These are phyloP conservation scores for Drosophila tripunctata DNA, from an alignment of 2,888 invertebrate genomes.

Conservation along the genomic window DNA sequence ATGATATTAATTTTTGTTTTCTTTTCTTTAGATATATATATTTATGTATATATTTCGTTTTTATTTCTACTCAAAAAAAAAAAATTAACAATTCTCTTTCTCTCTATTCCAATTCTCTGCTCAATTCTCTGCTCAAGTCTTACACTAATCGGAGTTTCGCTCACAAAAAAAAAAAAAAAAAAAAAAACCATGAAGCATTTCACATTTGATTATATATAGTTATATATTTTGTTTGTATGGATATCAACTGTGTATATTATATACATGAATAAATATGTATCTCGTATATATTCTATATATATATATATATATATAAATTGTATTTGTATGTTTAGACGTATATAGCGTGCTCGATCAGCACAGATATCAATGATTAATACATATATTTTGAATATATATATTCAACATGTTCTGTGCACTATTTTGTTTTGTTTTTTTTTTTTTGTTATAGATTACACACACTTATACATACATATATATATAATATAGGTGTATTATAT, in stretches of 20 bases:
- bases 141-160: constrained; percentile 10
- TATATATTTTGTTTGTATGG: constrained; percentile 23
- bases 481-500: constrained; percentile 1
- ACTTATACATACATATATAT: constrained; percentile 1
- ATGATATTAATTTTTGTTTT: constrained; percentile 18
- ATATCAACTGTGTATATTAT: constrained; percentile 51
- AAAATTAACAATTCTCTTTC: constrained; percentile 1
- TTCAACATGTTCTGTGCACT: constrained; percentile 48
- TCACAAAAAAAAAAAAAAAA: constrained; percentile 32
- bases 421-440: too few species aligned
- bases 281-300: constrained; percentile 14
- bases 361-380: constrained; percentile 55
- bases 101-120: neutral
- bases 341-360: constrained; percentile 58
- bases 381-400: constrained; percentile 75
- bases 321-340: constrained; percentile 15
- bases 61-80: constrained; percentile 12
- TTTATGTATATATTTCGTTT: neutral
- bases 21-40: neutral
- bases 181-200: constrained; percentile 34
- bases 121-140: constrained; percentile 11
- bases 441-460: constrained; percentile 7
- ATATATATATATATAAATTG: constrained; percentile 73
- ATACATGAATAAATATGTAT: constrained; percentile 67
- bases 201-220: neutral